Conservation (phyloP, 2,113 vertebrate genomes). For the Aspidoscelis tigris region DNA sequence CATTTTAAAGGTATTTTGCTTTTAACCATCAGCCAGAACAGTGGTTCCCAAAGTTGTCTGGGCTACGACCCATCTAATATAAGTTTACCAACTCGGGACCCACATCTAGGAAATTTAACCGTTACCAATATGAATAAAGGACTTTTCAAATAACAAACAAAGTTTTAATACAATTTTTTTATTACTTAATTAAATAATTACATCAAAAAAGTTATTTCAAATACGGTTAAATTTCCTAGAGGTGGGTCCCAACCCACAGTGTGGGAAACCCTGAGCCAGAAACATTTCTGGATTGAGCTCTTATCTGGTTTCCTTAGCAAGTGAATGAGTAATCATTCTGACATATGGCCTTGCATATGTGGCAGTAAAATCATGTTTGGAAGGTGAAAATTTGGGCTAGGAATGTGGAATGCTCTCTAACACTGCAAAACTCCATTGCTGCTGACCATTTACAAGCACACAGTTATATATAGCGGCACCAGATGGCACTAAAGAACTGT, state of each 20-base stretch:
- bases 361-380: slow-evolving; percentile 3
- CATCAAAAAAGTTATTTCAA: too few relatives aligned
- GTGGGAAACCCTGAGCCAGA: not conserved
- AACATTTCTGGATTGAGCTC: not conserved
- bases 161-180: too few relatives aligned
- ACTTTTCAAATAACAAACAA: too few relatives aligned
- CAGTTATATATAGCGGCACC: not conserved
- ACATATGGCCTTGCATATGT: not conserved
- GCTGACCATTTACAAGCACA: not conserved
- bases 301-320: accelerated
- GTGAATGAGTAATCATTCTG: not conserved
- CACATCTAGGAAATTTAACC: too few relatives aligned
- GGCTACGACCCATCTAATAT: too few relatives aligned
- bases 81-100: too few relatives aligned
- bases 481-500: slow-evolving; percentile 31
- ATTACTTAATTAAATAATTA: too few relatives aligned
- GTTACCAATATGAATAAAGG: too few relatives aligned
- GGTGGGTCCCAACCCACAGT: too few relatives aligned
- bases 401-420: not conserved
- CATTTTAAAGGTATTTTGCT: not conserved
- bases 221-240: too few relatives aligned
- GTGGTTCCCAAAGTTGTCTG: too few relatives aligned
- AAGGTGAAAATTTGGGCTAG: too few relatives aligned
- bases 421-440: not conserved
- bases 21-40: not conserved